Percentiles rank a stretch among this genome's conserved stretches.
These are phyloP conservation scores for Thalassoma bifasciatum DNA, from an alignment of 2,113 vertebrate species.

Conservation along the genomic window DNA sequence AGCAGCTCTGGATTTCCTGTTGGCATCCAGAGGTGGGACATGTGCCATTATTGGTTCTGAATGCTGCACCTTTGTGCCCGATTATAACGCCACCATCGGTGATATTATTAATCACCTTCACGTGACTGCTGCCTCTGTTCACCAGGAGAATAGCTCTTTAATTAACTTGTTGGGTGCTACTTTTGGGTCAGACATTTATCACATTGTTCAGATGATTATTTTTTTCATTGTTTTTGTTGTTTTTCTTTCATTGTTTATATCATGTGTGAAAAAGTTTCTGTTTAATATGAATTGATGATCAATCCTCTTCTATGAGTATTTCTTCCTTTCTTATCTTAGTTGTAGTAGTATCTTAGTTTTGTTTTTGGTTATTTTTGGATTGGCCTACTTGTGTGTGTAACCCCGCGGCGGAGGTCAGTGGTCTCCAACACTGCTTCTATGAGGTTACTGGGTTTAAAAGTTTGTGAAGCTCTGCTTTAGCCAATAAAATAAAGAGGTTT, in stretches of 20 bases:
- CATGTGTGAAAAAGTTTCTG: conserved; percentile 53
- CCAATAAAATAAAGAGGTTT: too few relatives aligned
- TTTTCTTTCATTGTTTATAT: conserved; percentile 28
- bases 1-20: conserved; percentile 63
- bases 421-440: too few relatives aligned
- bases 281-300: neutral
- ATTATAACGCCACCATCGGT: conserved; percentile 46
- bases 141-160: conserved; percentile 37
- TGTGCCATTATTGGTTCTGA: conserved; percentile 61
- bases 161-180: conserved; percentile 31
- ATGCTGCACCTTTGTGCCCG: conserved; percentile 67
- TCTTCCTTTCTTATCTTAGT: too few relatives aligned
- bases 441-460: too few relatives aligned
- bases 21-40: conserved; percentile 57
- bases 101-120: conserved; percentile 52
- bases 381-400: too few relatives aligned
- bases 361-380: too few relatives aligned
- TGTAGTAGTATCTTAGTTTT: too few relatives aligned
- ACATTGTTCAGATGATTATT: conserved; percentile 10
- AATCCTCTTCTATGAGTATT: too few relatives aligned
- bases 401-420: too few relatives aligned
- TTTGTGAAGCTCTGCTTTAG: too few relatives aligned
- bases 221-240: conserved; percentile 32
- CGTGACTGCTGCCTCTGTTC: conserved; percentile 11
- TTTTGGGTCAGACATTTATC: conserved; percentile 23